Evolutionary conservation across 2,888 invertebrate species (phyloP).

Genomic region (Agapostemon virescens): DNA sequence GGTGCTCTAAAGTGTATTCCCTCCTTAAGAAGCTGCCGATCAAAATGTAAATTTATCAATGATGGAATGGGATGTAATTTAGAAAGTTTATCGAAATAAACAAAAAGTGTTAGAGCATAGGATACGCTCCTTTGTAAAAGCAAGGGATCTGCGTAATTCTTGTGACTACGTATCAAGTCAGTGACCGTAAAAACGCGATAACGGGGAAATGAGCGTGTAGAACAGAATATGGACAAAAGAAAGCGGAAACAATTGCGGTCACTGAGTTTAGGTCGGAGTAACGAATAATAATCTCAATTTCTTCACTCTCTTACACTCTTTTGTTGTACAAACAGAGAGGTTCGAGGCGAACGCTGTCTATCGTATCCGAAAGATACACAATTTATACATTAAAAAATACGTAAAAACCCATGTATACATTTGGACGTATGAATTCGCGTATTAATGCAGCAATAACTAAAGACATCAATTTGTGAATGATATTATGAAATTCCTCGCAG

Average conservation of each 20-base stretch:
- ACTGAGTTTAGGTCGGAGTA: slow-evolving; percentile 15
- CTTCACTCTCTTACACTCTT: slow-evolving; percentile 14
- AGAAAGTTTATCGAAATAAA: neutral
- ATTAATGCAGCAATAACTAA: neutral
- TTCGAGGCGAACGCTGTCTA: neutral
- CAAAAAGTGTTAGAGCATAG: slow-evolving; percentile 13
- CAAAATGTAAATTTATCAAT: neutral
- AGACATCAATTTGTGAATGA: neutral
- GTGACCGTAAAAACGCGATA: slow-evolving; percentile 25
- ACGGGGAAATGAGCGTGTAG: slow-evolving; percentile 10
- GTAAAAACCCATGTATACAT: neutral
- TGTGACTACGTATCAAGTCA: slow-evolving; percentile 15
- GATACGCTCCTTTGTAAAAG: slow-evolving; percentile 7
- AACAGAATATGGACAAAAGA: slow-evolving; percentile 34
- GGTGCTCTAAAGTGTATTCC: no score
- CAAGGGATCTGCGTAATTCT: slow-evolving; percentile 20
- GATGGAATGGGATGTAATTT: neutral
- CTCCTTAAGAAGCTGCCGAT: neutral
- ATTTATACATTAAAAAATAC: neutral
- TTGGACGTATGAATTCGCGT: neutral
- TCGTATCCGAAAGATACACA: neutral
- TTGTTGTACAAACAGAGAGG: slow-evolving; percentile 5
- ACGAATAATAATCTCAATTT: slow-evolving; percentile 27
- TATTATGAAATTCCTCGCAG: neutral
- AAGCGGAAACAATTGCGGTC: slow-evolving; percentile 33